Evolutionary conservation across 2,888 invertebrate genomes (phyloP).

Genomic region (Lumbricus terrestris): DNA sequence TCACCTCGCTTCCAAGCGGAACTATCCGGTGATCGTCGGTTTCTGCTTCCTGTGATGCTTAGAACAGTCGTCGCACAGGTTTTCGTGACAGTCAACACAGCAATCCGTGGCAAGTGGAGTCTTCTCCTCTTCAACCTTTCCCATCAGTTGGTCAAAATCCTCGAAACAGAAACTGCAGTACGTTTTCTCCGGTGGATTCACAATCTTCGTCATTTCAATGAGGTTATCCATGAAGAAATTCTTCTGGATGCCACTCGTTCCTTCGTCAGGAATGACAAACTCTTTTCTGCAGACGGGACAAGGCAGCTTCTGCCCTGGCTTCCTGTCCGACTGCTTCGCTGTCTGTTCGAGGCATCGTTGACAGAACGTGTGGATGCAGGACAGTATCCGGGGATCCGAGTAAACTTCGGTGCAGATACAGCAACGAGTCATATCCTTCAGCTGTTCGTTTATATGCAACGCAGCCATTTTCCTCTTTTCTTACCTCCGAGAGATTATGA

Average conservation of each 20-base stretch:
- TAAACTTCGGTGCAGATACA: not conserved
- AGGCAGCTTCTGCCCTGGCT: not conserved
- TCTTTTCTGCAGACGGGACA: slow-evolving; percentile 13
- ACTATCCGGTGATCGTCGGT: not conserved
- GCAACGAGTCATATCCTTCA: not conserved
- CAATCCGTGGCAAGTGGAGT: not conserved
- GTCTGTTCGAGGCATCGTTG: not conserved
- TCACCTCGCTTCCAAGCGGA: not conserved
- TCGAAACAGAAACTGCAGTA: not conserved
- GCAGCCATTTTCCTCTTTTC: not conserved
- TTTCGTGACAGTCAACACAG: not conserved
- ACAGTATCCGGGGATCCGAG: not conserved
- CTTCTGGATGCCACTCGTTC: not conserved
- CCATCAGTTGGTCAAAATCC: not conserved
- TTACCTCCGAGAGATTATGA: not conserved
- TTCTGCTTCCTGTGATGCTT: not conserved
- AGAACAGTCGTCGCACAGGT: not conserved
- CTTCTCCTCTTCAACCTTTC: not conserved
- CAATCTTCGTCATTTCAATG: not conserved
- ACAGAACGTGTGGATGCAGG: slow-evolving; percentile 5
- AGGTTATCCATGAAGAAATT: slow-evolving; percentile 13
- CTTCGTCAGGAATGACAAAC: not conserved
- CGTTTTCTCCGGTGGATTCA: not conserved
- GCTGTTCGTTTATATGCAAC: not conserved
- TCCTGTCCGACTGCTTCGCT: not conserved